These are phyloP conservation scores for Dryobotodes eremita DNA, from an alignment of 2,888 invertebrate genomes.

Conservation along the genomic window DNA sequence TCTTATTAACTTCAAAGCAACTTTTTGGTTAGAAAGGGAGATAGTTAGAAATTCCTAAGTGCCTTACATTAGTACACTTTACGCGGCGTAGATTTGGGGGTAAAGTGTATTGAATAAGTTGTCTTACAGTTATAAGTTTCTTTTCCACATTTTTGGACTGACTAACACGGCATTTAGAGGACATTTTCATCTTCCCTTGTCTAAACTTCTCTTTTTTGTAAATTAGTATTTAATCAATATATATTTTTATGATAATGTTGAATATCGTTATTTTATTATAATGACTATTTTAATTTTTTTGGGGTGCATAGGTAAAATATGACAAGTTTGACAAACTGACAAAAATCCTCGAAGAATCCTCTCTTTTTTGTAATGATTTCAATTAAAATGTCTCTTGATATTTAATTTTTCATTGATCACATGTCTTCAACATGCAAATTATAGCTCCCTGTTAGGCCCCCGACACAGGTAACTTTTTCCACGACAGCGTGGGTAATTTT, in stretches of 20 bases:
- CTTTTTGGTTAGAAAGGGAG: neutral
- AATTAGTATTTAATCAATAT: neutral
- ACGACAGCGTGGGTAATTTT: constrained; percentile 43
- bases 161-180: constrained; percentile 57
- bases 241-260: neutral
- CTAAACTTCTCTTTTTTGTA: neutral
- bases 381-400: neutral
- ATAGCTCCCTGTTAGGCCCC: constrained; percentile 48
- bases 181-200: constrained; percentile 26
- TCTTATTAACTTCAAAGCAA: neutral
- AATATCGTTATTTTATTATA: neutral
- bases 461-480: constrained; percentile 60
- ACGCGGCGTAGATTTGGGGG: constrained; percentile 31
- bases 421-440: constrained; percentile 51
- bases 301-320: constrained; percentile 46
- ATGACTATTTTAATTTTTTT: neutral
- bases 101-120: neutral
- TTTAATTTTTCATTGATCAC: neutral
- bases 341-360: constrained; percentile 2
- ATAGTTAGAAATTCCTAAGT: constrained; percentile 23
- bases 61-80: constrained; percentile 28
- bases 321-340: constrained; percentile 32
- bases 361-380: neutral
- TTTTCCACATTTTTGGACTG: constrained; percentile 21
- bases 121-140: neutral